These are phyloP conservation scores for Fulmarus glacialis DNA, from an alignment of 2,113 vertebrate species.

Conservation along the genomic window DNA sequence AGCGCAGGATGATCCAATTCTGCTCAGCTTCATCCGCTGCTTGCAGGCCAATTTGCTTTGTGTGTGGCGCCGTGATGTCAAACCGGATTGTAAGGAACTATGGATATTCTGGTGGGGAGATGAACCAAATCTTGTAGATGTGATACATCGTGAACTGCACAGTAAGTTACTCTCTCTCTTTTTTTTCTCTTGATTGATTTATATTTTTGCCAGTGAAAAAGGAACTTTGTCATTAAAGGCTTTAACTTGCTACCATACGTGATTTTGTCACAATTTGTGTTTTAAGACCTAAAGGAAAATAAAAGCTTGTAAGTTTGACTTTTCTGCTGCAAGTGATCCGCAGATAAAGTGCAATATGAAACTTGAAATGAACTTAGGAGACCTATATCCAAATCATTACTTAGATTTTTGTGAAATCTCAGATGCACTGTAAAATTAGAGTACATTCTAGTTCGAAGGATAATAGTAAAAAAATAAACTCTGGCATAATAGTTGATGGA, in stretches of 20 bases:
- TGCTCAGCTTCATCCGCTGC: slow-evolving; percentile 97
- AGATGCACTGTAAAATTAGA: neutral
- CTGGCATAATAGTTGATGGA: neutral
- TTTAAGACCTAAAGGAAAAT: neutral
- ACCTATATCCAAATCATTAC: neutral
- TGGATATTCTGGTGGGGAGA: slow-evolving; percentile 99
- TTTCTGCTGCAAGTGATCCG: neutral
- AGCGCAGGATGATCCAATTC: slow-evolving; percentile 95
- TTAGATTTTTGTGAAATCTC: neutral
- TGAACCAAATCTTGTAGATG: slow-evolving; percentile 89
- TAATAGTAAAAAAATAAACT: neutral
- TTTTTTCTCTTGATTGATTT: neutral
- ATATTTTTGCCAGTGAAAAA: neutral
- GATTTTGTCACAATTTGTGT: neutral
- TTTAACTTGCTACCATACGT: neutral
- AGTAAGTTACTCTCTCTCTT: slow-evolving; percentile 77
- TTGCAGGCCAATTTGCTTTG: slow-evolving; percentile 96
- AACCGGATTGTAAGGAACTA: slow-evolving; percentile 91
- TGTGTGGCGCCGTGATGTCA: slow-evolving; percentile 95
- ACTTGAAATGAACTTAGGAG: neutral
- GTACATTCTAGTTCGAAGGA: neutral
- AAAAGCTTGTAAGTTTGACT: neutral
- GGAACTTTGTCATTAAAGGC: rapidly evolving
- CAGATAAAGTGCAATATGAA: neutral
- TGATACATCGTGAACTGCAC: slow-evolving; percentile 95